phyloP scores from a whole-genome alignment of 2,888 invertebrate species.

The Drosophila nigricruria region DNA sequence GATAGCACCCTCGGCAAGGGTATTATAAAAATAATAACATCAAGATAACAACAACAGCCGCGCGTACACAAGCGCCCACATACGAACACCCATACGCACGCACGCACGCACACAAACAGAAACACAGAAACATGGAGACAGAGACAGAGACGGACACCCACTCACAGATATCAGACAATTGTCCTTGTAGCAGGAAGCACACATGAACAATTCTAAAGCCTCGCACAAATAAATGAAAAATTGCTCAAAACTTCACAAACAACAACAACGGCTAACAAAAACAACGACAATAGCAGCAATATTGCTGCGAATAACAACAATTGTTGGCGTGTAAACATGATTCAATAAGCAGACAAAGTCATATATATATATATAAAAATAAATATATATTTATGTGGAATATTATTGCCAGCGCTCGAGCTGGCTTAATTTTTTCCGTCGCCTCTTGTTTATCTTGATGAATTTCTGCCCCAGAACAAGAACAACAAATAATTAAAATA shows the following conservation, averaged over 20 bases:
- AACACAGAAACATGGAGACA: background rate
- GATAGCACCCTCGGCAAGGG: constrained; percentile 2
- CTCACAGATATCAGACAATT: constrained; percentile 8
- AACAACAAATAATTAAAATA: constrained; percentile 29
- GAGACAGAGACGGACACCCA: background rate
- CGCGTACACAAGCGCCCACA: constrained; percentile 1
- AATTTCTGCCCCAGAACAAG: constrained; percentile 2
- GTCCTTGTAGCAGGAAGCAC: constrained; percentile 21
- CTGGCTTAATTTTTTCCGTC: background rate
- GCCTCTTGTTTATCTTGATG: constrained; percentile 2
- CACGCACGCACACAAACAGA: background rate
- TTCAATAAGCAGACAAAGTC: constrained; percentile 18
- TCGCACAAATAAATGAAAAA: constrained; percentile 39
- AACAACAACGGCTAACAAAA: constrained; percentile 17
- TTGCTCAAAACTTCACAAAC: constrained; percentile 20
- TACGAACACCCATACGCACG: constrained; percentile 11
- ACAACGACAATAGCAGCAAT: constrained; percentile 3
- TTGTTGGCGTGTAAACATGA: constrained; percentile 23
- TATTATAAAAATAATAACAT: constrained; percentile 20
- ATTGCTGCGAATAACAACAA: constrained; percentile 7
- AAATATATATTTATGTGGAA: background rate
- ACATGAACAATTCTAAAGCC: constrained; percentile 29
- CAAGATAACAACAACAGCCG: constrained; percentile 5
- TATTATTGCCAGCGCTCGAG: background rate
- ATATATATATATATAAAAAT: background rate